Base-by-base conservation (phyloP, 2,113 vertebrate genomes). In the Saguinus midas region DNA sequence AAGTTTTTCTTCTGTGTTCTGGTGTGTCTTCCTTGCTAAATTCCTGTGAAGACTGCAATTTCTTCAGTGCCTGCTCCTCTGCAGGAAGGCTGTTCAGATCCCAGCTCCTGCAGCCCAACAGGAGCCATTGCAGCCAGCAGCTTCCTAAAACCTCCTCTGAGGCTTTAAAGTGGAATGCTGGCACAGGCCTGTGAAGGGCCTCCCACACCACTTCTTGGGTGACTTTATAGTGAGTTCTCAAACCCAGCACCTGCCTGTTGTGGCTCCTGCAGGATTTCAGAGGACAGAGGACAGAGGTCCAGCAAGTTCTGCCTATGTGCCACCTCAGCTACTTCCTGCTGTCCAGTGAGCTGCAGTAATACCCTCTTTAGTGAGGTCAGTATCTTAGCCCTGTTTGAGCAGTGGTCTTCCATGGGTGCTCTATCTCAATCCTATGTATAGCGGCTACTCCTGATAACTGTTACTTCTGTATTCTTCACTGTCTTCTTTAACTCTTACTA, bases 401-500 rank as follows among this genome's bases (percentile, higher is more conserved):
- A 78, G 10, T 12, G 23, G 10, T 40, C 35, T 91, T 58, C 13
- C 23, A 6, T n/a, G 29, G 12, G n/a, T 58, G 6, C 3, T 43
- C 18, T 13, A 4, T 50, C 66, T 70, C 14, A 48, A n/a, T 29
- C 13, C 21, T 14, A n/a, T 14, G 35, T 25, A 5, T 0, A 37
- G 6, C 2, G 18, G 3, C 23, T 96, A 20, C 16, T 18, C 7
- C n/a, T 83, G 5, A 3, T 50, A 40, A 6, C 43, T 64, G 16
- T 48, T n/a, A 45, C 32, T 73, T 37, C 23, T 35, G 0, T n/a
- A 23, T 27, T 58, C 3, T 66, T 85, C 55, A 10, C 48, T 70
- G 17, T 45, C 94, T 50, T 52, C n/a, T 87, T 94, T 75, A 79
- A 78, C 6, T 82, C 17, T 88, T 64, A 40, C 10, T 48, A 90